Conservation (phyloP, 2,888 invertebrate species). For the Epirrita christyi region DNA sequence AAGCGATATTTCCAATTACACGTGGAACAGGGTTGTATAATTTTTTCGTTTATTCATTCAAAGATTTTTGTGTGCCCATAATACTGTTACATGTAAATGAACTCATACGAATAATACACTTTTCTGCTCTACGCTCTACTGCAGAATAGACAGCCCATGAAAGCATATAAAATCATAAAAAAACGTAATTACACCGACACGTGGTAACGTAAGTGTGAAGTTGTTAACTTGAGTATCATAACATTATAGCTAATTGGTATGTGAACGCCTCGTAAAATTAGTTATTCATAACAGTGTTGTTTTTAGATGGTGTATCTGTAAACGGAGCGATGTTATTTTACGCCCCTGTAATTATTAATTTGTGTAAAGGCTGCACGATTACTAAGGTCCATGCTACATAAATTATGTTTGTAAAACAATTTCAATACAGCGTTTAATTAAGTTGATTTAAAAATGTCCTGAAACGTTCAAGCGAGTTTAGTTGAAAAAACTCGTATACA, state of each 20-base stretch:
- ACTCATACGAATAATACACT: not conserved
- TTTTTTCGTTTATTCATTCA: no score
- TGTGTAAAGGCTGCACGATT: slow-evolving; percentile 56
- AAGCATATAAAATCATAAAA: slow-evolving; percentile 28
- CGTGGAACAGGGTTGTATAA: slow-evolving; percentile 1
- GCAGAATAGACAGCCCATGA: slow-evolving; percentile 16
- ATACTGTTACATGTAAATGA: not conserved
- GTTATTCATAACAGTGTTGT: slow-evolving; percentile 79
- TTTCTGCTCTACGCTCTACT: slow-evolving; percentile 18
- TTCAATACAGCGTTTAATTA: not conserved
- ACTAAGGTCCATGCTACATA: slow-evolving; percentile 4
- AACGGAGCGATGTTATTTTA: slow-evolving; percentile 54
- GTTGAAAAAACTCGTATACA: no score
- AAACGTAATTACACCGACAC: slow-evolving; percentile 26
- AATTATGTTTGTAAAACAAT: not conserved
- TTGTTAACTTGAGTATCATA: slow-evolving; percentile 70
- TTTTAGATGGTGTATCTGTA: slow-evolving; percentile 77
- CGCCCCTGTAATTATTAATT: slow-evolving; percentile 72
- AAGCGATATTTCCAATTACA: slow-evolving; percentile 39
- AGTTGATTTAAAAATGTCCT: not conserved
- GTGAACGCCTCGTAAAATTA: slow-evolving; percentile 72
- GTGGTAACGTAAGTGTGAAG: slow-evolving; percentile 54
- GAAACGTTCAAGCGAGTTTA: not conserved
- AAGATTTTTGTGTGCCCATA: not conserved
- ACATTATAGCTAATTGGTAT: slow-evolving; percentile 72